Evolutionary conservation across 1,140 invertebrate species (phyloP).

Genomic region (Antheraea mylitta): DNA sequence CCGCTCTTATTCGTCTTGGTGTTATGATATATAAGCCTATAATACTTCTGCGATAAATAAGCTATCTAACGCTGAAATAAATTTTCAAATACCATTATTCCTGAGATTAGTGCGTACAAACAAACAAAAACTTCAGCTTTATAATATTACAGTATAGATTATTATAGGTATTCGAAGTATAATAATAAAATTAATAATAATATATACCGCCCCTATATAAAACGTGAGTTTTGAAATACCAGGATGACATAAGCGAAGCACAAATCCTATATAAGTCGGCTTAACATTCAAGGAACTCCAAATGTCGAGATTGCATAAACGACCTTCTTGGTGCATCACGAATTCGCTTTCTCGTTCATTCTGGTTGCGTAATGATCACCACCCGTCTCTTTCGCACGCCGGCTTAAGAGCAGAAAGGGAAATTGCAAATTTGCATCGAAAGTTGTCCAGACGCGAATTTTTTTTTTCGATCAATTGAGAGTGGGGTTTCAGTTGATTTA

Average conservation of each 20-base stretch:
- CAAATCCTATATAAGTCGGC: conserved; percentile 9
- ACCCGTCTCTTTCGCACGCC: conserved; percentile 17
- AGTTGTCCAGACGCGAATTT: background rate
- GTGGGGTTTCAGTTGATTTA: background rate
- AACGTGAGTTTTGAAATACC: conserved; percentile 7
- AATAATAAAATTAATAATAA: background rate
- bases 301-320: conserved; percentile 13
- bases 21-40: no score
- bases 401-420: conserved; percentile 15
- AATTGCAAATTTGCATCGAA: conserved; percentile 11
- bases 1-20: no score
- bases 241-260: conserved; percentile 18
- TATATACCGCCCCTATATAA: background rate
- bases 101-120: no score
- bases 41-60: no score
- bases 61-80: no score
- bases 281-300: conserved; percentile 1
- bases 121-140: no score
- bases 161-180: no score
- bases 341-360: conserved; percentile 27
- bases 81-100: no score
- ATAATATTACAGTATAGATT: no score
- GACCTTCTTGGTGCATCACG: conserved; percentile 14
- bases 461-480: background rate
- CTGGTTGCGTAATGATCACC: conserved; percentile 18